phyloP scores from a whole-genome alignment of 2,113 vertebrate species.

The Clinocottus analis region DNA sequence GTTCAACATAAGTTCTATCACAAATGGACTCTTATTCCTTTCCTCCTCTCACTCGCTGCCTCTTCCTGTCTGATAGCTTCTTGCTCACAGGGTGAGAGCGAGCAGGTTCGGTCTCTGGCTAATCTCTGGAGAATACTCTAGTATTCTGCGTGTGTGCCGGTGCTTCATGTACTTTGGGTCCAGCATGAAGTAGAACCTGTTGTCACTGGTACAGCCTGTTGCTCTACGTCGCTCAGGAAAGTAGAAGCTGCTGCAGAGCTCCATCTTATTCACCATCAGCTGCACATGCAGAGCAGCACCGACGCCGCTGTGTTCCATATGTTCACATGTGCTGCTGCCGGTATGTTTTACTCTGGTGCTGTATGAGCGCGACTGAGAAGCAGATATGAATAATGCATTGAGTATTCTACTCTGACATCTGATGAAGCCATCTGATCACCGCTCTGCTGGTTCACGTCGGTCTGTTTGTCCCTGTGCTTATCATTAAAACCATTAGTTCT shows the following conservation, averaged over 20 bases:
- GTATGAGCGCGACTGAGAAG: background rate
- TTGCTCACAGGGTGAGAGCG: background rate
- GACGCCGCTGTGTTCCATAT: too few species aligned
- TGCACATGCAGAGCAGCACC: background rate
- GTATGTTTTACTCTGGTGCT: background rate
- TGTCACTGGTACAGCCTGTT: background rate
- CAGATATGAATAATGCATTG: constrained; percentile 8
- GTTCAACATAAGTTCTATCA: too few species aligned
- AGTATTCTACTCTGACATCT: background rate
- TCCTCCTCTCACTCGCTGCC: background rate
- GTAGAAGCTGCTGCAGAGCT: background rate
- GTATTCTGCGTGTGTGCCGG: background rate
- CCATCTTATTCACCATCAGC: constrained; percentile 30
- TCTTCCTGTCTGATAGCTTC: background rate
- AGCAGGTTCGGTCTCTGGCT: background rate
- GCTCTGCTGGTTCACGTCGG: too few species aligned
- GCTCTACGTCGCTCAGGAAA: background rate
- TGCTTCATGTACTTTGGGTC: background rate
- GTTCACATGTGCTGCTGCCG: background rate
- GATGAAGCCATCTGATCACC: too few species aligned
- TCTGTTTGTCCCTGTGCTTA: too few species aligned
- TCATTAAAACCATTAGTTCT: background rate
- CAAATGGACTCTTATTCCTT: background rate
- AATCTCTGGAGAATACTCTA: background rate
- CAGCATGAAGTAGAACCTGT: background rate